phyloP scores from a whole-genome alignment of 2,797 vertebrate species.

The Melanotaenia nigrans region DNA sequence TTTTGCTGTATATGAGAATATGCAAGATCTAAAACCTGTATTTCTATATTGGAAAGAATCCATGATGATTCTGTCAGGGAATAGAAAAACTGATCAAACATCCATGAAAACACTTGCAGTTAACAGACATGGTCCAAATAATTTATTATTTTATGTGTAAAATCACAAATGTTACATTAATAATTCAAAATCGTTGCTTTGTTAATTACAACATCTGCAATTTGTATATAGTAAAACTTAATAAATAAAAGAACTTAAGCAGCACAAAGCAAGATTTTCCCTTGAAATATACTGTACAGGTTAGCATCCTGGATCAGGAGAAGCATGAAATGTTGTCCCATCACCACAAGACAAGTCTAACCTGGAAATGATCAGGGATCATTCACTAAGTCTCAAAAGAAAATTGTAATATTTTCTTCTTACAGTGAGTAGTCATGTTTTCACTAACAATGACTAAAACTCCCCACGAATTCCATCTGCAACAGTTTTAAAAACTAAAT shows the following conservation, averaged over 20 bases:
- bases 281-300: conserved; percentile 15
- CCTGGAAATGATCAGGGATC: not conserved
- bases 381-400: not conserved
- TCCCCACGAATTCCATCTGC: not conserved
- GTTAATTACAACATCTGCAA: conserved; percentile 28
- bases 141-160: conserved; percentile 39
- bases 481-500: not conserved
- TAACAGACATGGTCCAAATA: conserved; percentile 1
- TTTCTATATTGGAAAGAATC: not conserved
- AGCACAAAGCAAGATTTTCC: not conserved
- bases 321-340: not conserved
- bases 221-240: conserved; percentile 14
- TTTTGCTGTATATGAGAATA: not conserved
- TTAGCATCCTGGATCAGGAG: not conserved
- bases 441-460: not conserved
- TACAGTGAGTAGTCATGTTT: not conserved
- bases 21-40: not conserved
- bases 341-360: not conserved
- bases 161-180: conserved; percentile 39
- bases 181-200: conserved; percentile 1
- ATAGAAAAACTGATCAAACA: not conserved
- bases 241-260: not conserved
- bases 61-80: not conserved
- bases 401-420: conserved; percentile 8
- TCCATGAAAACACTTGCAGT: no score